phyloP scores from a whole-genome alignment of 2,113 vertebrate species.

The Perognathus longimembris region DNA sequence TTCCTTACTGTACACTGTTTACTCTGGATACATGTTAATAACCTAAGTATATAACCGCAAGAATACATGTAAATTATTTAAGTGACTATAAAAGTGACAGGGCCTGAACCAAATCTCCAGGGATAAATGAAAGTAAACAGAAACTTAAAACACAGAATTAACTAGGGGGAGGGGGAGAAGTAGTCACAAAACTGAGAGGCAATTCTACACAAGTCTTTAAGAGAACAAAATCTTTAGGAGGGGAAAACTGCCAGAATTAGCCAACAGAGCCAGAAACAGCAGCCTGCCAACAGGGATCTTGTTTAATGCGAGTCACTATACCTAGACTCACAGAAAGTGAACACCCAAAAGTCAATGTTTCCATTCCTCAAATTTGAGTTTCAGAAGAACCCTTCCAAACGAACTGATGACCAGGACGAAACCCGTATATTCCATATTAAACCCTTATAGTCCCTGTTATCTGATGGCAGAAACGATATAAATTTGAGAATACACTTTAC shows the following conservation, averaged over 20 bases:
- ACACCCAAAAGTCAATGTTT: conserved; percentile 55
- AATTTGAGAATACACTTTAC: not conserved
- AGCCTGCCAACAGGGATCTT: conserved; percentile 59
- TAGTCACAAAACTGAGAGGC: conserved; percentile 32
- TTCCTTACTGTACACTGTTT: not conserved
- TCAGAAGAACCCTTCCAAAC: conserved; percentile 49
- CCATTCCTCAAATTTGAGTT: conserved; percentile 26
- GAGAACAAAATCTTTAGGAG: conserved; percentile 54
- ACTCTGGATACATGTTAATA: conserved; percentile 43
- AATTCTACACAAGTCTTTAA: conserved; percentile 38
- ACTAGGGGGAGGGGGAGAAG: conserved; percentile 22
- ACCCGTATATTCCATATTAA: not conserved
- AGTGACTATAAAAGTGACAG: conserved; percentile 54
- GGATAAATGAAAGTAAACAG: conserved; percentile 58
- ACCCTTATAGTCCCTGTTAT: not conserved
- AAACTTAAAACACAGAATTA: conserved; percentile 49
- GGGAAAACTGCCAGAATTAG: conserved; percentile 41
- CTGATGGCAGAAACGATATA: conserved; percentile 24
- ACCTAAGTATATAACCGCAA: conserved; percentile 63
- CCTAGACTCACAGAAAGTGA: conserved; percentile 48
- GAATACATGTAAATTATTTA: conserved; percentile 62
- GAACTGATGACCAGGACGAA: conserved; percentile 30
- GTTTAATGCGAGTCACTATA: conserved; percentile 59
- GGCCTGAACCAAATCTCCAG: conserved; percentile 36
- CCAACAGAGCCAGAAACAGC: conserved; percentile 32